phyloP scores from a whole-genome alignment of 2,888 invertebrate genomes.

The Nomada hirtipes region DNA sequence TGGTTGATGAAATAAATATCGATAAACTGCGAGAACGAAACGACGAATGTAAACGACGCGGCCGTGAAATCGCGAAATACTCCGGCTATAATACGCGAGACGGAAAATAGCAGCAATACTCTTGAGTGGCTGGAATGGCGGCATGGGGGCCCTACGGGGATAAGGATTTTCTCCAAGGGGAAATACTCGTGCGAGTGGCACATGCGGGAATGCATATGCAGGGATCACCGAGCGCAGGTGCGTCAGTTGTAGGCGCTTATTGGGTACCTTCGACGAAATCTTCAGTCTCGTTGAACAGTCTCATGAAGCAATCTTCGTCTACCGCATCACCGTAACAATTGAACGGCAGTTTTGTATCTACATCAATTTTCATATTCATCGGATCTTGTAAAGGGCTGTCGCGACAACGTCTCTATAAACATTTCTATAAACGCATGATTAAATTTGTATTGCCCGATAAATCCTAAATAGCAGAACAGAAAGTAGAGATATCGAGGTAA shows the following conservation, averaged over 20 bases:
- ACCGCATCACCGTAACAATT: background rate
- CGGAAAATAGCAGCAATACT: constrained; percentile 80
- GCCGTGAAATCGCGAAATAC: constrained; percentile 66
- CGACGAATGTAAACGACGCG: constrained; percentile 75
- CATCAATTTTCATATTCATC: too few species aligned
- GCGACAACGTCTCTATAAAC: too few species aligned
- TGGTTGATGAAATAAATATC: constrained; percentile 40
- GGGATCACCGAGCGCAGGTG: constrained; percentile 70
- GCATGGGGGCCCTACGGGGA: constrained; percentile 70
- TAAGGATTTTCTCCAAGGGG: constrained; percentile 81
- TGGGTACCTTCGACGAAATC: constrained; percentile 24
- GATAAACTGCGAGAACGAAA: constrained; percentile 36
- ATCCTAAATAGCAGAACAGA: too few species aligned
- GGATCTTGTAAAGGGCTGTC: too few species aligned
- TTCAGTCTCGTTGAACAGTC: background rate
- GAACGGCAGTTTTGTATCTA: too few species aligned
- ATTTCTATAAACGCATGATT: too few species aligned
- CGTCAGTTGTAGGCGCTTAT: constrained; percentile 60
- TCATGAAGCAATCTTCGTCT: too few species aligned
- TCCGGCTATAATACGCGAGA: constrained; percentile 61
- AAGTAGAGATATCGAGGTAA: too few species aligned
- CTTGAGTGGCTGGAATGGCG: constrained; percentile 79
- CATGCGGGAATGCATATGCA: constrained; percentile 81
- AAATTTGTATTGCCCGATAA: too few species aligned
- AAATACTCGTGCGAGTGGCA: constrained; percentile 75